A percentile compares a stretch with the other conserved stretches of the same genome.
Conservation (phyloP, 2,888 invertebrate species). For the Miltochrista miniata region DNA sequence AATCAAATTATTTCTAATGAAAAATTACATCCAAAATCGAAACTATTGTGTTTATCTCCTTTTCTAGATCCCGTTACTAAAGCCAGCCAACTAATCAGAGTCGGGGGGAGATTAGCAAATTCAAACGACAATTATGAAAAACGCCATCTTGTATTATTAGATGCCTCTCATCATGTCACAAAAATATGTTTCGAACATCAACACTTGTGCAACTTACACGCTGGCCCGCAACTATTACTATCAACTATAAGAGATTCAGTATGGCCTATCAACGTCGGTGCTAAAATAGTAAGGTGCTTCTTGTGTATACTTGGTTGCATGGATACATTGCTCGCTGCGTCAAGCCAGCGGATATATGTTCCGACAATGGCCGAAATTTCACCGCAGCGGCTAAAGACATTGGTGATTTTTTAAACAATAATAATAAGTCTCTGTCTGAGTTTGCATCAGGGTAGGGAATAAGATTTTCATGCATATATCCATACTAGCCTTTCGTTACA, state of each 20-base stretch:
- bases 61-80: too few species aligned
- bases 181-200: background rate
- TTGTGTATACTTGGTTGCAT: slow-evolving; percentile 27
- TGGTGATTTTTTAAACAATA: background rate
- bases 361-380: slow-evolving; percentile 12
- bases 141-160: background rate
- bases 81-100: too few species aligned
- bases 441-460: background rate
- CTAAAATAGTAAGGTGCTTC: slow-evolving; percentile 20
- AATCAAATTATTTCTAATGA: too few species aligned
- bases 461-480: background rate
- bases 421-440: background rate
- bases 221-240: slow-evolving; percentile 10
- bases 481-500: background rate
- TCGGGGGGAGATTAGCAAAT: too few species aligned
- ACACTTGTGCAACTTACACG: background rate
- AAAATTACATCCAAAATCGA: too few species aligned
- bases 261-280: slow-evolving; percentile 16
- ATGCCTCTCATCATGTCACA: background rate
- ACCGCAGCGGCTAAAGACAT: slow-evolving; percentile 5
- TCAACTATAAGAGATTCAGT: slow-evolving; percentile 5
- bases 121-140: background rate
- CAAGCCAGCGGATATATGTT: slow-evolving; percentile 33
- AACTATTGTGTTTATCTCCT: too few species aligned
- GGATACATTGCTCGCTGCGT: slow-evolving; percentile 41